Evolutionary conservation across 2,113 vertebrate genomes (phyloP), one percentile per base, ranked within the genome.

Genomic region (Phylloscopus trochiloides): DNA sequence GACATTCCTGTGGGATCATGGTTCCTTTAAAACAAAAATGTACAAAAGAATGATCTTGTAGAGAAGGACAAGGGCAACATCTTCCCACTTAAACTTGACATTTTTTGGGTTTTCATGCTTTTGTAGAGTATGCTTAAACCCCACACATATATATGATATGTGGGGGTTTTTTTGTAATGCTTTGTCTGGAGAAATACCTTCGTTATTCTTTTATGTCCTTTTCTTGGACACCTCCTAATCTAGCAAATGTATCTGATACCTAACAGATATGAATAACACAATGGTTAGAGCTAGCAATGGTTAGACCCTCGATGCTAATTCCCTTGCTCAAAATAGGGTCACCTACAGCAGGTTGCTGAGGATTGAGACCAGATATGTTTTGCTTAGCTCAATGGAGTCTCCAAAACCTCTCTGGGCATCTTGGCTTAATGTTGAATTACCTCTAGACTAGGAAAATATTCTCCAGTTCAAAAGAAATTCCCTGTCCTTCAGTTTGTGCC

Each of bases 81-180:
- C 10, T 92, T 88, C 26, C 29, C 5, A n/a, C 31, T 16, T 67
- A 15, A 43, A n/a, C 31, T 11, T 71, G 15, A 48, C 1, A 9
- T 34, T 31, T 74, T 81, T 43, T 1, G 62, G 19, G 2, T 43
- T 81, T 71, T 72, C 17, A 6, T 54, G 17, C 2, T 81, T 90
- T 54, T 58, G 15, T 14, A 67, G 29, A 65, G 29, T 32, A 55
- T 51, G 6, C 12, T 77, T 3, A 50, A 38, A 62, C 17, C 11
- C 0, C 29, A 38, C 3, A 31, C 13, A 24, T 34, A 20, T 9
- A n/a, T 48, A 38, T 10, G 12, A 55, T 38, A 50, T 1, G 21
- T 3, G 1, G 34, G 7, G 34, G 28, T 66, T 95, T 84, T 71
- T 90, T 42, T 31, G 3, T 52, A 61, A 10, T 7, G 2, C 43